phyloP scores from a whole-genome alignment of 30 jellyfish, hydroid and myxozoan species.

The Mastigias papua region DNA sequence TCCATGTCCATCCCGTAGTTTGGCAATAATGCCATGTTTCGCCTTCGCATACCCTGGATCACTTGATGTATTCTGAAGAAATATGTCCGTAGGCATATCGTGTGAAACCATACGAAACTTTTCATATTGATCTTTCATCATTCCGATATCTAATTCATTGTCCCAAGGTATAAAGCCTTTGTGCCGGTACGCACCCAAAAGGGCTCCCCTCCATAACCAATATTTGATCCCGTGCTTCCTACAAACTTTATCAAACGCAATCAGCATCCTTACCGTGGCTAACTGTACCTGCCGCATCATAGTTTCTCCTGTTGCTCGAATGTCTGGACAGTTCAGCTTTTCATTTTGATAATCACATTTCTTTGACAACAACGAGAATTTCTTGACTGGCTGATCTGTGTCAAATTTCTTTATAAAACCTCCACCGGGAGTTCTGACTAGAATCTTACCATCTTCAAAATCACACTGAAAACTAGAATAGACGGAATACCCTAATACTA shows the following conservation, averaged over 20 bases:
- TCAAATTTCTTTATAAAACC: slow-evolving; percentile 19
- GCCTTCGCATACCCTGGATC: slow-evolving; percentile 62
- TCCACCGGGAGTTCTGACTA: slow-evolving; percentile 17
- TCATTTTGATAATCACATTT: slow-evolving; percentile 42
- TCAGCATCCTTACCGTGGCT: slow-evolving; percentile 67
- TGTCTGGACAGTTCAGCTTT: slow-evolving; percentile 79
- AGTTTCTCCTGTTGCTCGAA: slow-evolving; percentile 85
- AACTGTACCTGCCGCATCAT: slow-evolving; percentile 87
- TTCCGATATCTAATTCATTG: slow-evolving; percentile 82
- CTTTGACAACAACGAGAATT: slow-evolving; percentile 14
- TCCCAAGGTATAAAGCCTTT: slow-evolving; percentile 89
- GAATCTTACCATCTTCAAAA: slow-evolving; percentile 36
- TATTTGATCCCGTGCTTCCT: slow-evolving; percentile 74
- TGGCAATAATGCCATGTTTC: slow-evolving; percentile 37
- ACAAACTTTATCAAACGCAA: slow-evolving; percentile 74
- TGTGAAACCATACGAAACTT: slow-evolving; percentile 66
- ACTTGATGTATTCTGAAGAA: slow-evolving; percentile 74
- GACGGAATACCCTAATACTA: background rate
- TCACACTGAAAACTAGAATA: slow-evolving; percentile 14
- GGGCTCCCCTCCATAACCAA: slow-evolving; percentile 90
- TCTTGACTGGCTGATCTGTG: background rate
- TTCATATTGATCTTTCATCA: slow-evolving; percentile 78
- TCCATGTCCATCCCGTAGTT: slow-evolving; percentile 74
- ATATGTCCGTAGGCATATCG: slow-evolving; percentile 86
- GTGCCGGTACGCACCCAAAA: slow-evolving; percentile 86